phyloP scores from a whole-genome alignment of 2,888 invertebrate genomes.

The Mimas tiliae region DNA sequence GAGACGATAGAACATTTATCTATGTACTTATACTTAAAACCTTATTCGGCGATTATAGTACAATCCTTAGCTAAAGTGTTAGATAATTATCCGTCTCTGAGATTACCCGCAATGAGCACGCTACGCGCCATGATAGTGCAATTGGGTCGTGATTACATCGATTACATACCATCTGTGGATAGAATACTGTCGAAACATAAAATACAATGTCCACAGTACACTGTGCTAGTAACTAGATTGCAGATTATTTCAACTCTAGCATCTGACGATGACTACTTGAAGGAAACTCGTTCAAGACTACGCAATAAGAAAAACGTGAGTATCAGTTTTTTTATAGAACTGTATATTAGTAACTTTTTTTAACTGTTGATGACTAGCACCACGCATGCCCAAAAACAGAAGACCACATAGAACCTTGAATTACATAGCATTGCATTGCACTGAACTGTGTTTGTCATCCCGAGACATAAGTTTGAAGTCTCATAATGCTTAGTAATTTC shows the following conservation, averaged over 20 bases:
- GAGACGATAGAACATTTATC: constrained; percentile 96
- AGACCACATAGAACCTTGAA: too few relatives aligned
- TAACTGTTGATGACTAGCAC: too few relatives aligned
- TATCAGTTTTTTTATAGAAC: constrained; percentile 25
- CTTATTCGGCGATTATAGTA: constrained; percentile 96
- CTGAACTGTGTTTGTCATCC: too few relatives aligned
- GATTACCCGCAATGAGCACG: constrained; percentile 94
- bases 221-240: constrained; percentile 90
- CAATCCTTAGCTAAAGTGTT: constrained; percentile 96
- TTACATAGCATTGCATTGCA: too few relatives aligned
- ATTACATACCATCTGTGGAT: constrained; percentile 97
- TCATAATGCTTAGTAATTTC: too few relatives aligned
- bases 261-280: constrained; percentile 90
- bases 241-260: constrained; percentile 90
- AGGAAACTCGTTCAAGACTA: constrained; percentile 86
- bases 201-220: constrained; percentile 91
- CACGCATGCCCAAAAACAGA: too few relatives aligned
- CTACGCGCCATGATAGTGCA: constrained; percentile 94
- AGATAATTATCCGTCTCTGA: constrained; percentile 90
- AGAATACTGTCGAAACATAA: constrained; percentile 92
- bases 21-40: constrained; percentile 95
- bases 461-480: too few relatives aligned
- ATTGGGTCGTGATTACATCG: constrained; percentile 95
- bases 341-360: too few relatives aligned
- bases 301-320: constrained; percentile 87